Conservation (phyloP, 2,113 vertebrate genomes). For the Etheostoma cragini region DNA sequence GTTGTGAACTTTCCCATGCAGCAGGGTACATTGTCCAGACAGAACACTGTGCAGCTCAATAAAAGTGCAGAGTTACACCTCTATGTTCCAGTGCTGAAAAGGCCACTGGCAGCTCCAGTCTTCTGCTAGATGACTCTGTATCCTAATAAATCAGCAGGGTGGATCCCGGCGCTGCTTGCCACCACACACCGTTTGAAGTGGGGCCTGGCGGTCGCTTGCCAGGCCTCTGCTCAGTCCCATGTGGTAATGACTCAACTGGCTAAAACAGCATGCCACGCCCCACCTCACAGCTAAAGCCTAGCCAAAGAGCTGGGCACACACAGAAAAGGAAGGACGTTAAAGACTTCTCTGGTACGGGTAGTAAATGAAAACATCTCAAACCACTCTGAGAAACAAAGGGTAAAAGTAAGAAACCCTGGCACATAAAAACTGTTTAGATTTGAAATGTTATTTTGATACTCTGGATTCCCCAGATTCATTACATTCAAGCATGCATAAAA, state of each 20-base stretch:
- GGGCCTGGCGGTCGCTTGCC: conserved; percentile 39
- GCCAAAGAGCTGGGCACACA: conserved; percentile 37
- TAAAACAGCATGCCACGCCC: conserved; percentile 66
- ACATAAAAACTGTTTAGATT: conserved; percentile 3
- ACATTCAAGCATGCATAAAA: not conserved
- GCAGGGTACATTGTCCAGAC: conserved; percentile 8
- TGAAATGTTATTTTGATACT: not conserved
- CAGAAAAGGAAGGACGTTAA: conserved; percentile 19
- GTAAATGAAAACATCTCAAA: not conserved
- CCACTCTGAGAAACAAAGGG: not conserved
- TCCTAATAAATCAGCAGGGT: conserved; percentile 76
- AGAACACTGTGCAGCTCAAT: conserved; percentile 41
- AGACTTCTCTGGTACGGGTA: conserved; percentile 14
- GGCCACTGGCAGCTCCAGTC: conserved; percentile 42
- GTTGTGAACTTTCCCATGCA: conserved; percentile 38
- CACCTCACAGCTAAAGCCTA: conserved; percentile 30
- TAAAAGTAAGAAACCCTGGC: not conserved
- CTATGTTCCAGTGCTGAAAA: conserved; percentile 35
- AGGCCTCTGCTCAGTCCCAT: conserved; percentile 61
- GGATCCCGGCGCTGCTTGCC: conserved; percentile 63
- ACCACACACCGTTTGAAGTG: conserved; percentile 68
- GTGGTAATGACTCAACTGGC: conserved; percentile 70
- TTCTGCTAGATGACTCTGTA: conserved; percentile 51
- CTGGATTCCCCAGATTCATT: not conserved
- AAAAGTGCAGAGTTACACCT: conserved; percentile 58